These are phyloP conservation scores for Eilema sororculum DNA, from an alignment of 2,888 invertebrate species.

Conservation along the genomic window DNA sequence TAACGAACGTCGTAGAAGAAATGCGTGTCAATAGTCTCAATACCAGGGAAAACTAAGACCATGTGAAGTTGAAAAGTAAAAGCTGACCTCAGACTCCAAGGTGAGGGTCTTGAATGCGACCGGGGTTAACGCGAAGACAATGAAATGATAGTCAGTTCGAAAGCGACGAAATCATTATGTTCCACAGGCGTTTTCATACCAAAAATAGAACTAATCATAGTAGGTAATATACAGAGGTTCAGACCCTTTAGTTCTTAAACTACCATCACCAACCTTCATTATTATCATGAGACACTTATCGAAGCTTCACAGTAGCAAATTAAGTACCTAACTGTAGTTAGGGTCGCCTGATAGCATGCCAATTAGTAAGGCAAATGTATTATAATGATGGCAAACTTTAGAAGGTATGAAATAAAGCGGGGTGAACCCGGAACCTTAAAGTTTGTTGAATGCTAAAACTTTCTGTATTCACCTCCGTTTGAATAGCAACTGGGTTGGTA, in stretches of 20 bases:
- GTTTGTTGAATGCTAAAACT: conserved; percentile 40
- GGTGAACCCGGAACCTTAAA: conserved; percentile 36
- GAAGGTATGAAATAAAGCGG: conserved; percentile 45
- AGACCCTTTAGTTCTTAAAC: not conserved
- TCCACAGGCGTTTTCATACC: not conserved
- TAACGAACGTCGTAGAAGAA: no score
- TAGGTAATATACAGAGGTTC: not conserved
- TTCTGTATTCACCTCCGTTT: conserved; percentile 39
- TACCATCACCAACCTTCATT: conserved; percentile 2
- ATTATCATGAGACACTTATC: conserved; percentile 22
- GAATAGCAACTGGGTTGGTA: conserved; percentile 7
- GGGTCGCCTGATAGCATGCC: conserved; percentile 34
- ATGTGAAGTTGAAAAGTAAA: no score
- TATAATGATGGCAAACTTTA: conserved; percentile 46
- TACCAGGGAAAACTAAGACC: no score
- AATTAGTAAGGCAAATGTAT: conserved; percentile 45
- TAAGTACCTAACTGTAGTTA: conserved; percentile 23
- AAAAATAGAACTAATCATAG: not conserved
- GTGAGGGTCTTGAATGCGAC: no score
- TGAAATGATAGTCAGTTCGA: not conserved
- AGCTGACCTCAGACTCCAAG: no score
- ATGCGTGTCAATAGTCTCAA: no score
- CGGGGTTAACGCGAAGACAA: not conserved
- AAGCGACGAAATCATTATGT: no score
- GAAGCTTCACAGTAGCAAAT: conserved; percentile 31